phyloP scores from a whole-genome alignment of 2,797 vertebrate genomes.

The Bufotes viridis region DNA sequence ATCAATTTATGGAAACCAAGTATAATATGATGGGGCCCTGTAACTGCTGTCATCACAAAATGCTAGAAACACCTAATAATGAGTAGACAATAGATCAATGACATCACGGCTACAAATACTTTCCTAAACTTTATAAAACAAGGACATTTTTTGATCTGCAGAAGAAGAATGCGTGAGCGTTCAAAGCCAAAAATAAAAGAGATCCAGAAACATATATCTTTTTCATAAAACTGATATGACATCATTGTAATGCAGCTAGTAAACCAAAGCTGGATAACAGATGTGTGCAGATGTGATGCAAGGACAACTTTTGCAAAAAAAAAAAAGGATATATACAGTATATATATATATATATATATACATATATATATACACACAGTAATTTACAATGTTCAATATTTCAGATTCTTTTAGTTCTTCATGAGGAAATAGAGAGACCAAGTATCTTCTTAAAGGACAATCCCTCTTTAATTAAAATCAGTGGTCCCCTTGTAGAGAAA shows the following conservation, averaged over 20 bases:
- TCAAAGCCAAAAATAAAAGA: background rate
- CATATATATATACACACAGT: too few relatives aligned
- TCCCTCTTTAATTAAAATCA: too few relatives aligned
- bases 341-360: too few relatives aligned
- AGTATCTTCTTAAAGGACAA: too few relatives aligned
- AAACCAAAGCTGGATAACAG: background rate
- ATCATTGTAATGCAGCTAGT: background rate
- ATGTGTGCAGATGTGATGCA: background rate
- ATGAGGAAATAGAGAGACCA: too few relatives aligned
- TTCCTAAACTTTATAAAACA: background rate
- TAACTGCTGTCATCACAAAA: background rate
- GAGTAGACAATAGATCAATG: background rate
- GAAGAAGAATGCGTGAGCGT: background rate
- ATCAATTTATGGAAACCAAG: background rate
- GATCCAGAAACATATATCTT: background rate
- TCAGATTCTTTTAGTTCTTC: too few relatives aligned
- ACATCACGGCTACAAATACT: too few relatives aligned
- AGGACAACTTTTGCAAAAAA: background rate
- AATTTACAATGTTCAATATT: too few relatives aligned
- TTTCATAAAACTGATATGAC: background rate
- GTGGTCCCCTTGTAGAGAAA: too few relatives aligned
- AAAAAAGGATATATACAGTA: too few relatives aligned
- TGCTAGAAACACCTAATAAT: background rate
- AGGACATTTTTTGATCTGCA: background rate
- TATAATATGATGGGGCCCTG: background rate